Evolutionary conservation across 2,888 invertebrate genomes (phyloP).

Genomic region (Oasisia sp.): DNA sequence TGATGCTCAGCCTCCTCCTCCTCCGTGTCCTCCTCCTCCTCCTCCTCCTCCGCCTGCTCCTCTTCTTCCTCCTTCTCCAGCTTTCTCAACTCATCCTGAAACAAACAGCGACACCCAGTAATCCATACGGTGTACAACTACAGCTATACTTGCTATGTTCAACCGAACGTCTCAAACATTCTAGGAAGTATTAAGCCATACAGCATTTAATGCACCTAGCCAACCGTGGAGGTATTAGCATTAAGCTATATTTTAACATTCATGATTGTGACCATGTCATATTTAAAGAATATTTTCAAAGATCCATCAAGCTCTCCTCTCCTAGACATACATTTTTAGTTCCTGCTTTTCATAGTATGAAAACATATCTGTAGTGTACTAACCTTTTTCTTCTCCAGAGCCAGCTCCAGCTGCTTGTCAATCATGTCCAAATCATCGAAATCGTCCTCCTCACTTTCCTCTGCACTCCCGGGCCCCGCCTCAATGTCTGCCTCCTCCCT

Average conservation of each 20-base stretch:
- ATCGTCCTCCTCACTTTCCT: conserved; percentile 22
- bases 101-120: not conserved
- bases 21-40: not conserved
- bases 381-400: conserved; percentile 57
- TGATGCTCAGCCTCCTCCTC: not conserved
- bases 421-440: conserved; percentile 54
- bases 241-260: too few species aligned
- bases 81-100: conserved; percentile 28
- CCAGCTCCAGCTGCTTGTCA: conserved; percentile 59
- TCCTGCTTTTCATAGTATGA: not conserved
- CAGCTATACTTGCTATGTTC: not conserved
- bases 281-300: too few species aligned
- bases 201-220: too few species aligned
- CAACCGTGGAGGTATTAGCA: too few species aligned
- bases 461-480: not conserved
- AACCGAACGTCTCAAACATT: too few species aligned
- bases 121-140: not conserved
- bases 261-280: too few species aligned
- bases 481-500: not conserved
- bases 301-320: too few species aligned
- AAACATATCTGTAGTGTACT: not conserved
- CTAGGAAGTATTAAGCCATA: too few species aligned
- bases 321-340: too few species aligned
- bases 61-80: conserved; percentile 21
- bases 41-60: not conserved